Conservation (phyloP, 1,140 invertebrate species). For the Cepaea nemoralis region DNA sequence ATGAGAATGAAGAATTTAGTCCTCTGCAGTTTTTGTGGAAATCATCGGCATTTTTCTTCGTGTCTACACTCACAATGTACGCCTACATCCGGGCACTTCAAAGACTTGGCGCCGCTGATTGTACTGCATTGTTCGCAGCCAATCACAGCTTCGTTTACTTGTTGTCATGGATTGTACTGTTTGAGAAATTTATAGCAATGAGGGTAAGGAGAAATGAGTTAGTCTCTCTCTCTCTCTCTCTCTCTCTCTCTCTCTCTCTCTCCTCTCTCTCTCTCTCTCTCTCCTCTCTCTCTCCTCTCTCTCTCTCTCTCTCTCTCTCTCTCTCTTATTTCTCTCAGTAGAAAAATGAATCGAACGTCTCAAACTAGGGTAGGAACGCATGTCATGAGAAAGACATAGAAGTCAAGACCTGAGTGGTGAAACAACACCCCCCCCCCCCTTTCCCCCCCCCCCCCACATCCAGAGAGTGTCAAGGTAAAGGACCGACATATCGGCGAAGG, state of each 20-base stretch:
- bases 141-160: constrained; percentile 94
- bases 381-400: too few species aligned
- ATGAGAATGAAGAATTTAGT: constrained; percentile 19
- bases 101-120: constrained; percentile 89
- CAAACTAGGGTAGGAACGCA: too few species aligned
- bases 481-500: too few species aligned
- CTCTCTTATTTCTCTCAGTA: too few species aligned
- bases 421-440: neutral
- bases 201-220: constrained; percentile 79
- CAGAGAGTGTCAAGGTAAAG: too few species aligned
- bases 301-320: too few species aligned
- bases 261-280: too few species aligned
- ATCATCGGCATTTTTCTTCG: constrained; percentile 5
- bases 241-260: constrained; percentile 27
- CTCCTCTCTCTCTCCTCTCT: too few species aligned
- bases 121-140: constrained; percentile 91
- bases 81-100: constrained; percentile 63
- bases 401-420: too few species aligned
- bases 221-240: constrained; percentile 19
- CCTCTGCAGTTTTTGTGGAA: constrained; percentile 18
- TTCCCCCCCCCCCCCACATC: neutral
- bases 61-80: constrained; percentile 8
- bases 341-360: too few species aligned
- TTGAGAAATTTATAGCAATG: constrained; percentile 95
- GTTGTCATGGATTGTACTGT: constrained; percentile 94